Conservation (phyloP, 2,888 invertebrate genomes). For the Saturnia japonica region DNA sequence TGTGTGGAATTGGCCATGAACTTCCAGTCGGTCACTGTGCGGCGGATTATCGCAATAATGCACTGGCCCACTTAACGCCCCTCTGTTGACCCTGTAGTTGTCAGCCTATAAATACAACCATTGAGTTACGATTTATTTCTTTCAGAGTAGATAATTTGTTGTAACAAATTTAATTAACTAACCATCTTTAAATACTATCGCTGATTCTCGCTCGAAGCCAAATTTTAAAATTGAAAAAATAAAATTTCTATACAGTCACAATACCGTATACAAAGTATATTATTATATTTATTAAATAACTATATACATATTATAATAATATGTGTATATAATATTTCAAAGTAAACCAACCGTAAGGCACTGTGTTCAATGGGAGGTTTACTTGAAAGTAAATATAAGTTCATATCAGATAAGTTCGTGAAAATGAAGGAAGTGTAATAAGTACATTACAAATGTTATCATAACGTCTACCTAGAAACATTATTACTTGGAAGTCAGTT, state of each 20-base stretch:
- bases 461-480: background rate
- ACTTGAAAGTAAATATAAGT: background rate
- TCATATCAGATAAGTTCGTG: background rate
- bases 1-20: conserved; percentile 50
- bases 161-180: background rate
- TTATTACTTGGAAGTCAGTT: background rate
- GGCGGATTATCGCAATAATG: conserved; percentile 34
- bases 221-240: background rate
- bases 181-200: background rate
- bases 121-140: background rate
- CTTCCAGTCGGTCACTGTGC: conserved; percentile 39
- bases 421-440: background rate
- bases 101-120: conserved; percentile 19
- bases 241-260: no score
- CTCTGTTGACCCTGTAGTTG: conserved; percentile 39
- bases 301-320: no score
- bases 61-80: conserved; percentile 54
- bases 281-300: no score
- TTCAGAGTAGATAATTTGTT: background rate
- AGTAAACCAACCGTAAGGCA: no score
- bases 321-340: no score
- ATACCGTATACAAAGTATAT: no score
- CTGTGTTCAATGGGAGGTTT: background rate
- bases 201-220: background rate
- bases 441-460: background rate